Evolutionary conservation across 2,113 vertebrate genomes (phyloP), one percentile per base, ranked within the genome.

Genomic region (Anseranas semipalmata): DNA sequence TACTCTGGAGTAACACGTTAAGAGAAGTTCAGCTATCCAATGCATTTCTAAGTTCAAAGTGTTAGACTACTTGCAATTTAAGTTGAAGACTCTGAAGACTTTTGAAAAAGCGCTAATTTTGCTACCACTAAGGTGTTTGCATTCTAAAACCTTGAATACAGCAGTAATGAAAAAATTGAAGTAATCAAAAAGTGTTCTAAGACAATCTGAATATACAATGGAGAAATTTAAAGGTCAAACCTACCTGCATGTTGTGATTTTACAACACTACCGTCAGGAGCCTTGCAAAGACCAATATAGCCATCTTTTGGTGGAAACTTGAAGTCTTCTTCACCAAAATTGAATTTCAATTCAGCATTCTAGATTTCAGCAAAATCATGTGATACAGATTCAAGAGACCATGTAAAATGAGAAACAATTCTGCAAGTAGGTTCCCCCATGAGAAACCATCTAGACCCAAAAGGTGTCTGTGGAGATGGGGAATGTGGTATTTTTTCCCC

Each of bases 271-370:
- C 97, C 96, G 25, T 99, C 99, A 0, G 97, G 48, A 14, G 99
- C 99, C 96, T 99, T 98, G 92, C 98, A 96, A 71, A 99, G 94
- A 52, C 98, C 98, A 76, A 98, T 78, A 79, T 98, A 99, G 15
- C 99, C 99, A 45, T 98, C 98, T 96, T 99, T 99, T 15, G 99
- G 99, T 30, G 98, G 94, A 95, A 98, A 96, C 96, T 99, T 99
- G 84, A 99, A 99, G 5, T 98, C 98, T 58, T 99, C 99, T 77
- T 99, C 99, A 75, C 99, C 99, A 60, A 99, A 99, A 97, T 99
- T 99, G 94, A 99, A 99, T 97, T 99, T 99, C 73, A 99, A 97
- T 89, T 99, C 99, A 67, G 98, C 99, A 90, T 99, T 99, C 99
- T 99, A 97, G 20, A 28, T 95, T 27, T 74, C 9, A 92, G 87